phyloP scores from a whole-genome alignment of 1,140 invertebrate species.

The Luehdorfia chinensis region DNA sequence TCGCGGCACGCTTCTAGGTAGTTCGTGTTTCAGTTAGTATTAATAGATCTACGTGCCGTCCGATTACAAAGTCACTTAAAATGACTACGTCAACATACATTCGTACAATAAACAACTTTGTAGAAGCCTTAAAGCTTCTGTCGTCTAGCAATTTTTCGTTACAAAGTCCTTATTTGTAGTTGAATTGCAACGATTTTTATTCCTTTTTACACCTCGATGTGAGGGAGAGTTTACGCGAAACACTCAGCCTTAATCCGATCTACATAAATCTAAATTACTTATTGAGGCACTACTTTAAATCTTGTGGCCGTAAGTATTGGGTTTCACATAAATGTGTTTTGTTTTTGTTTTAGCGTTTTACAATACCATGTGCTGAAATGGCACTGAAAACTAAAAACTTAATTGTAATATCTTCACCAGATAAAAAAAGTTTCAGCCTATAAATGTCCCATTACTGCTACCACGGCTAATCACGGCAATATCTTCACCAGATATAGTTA shows the following conservation, averaged over 20 bases:
- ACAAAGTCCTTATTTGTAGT: conserved; percentile 10
- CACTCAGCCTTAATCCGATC: conserved; percentile 26
- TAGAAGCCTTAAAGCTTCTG: neutral
- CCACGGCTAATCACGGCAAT: too few species aligned
- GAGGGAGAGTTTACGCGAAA: conserved; percentile 16
- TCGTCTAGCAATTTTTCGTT: conserved; percentile 5
- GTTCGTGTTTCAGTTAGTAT: too few species aligned
- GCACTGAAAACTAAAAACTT: too few species aligned
- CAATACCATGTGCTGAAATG: too few species aligned
- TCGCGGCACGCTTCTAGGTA: too few species aligned
- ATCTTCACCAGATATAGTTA: too few species aligned
- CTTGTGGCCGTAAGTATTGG: conserved; percentile 10
- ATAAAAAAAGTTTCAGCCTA: too few species aligned
- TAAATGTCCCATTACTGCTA: too few species aligned
- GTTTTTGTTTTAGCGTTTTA: too few species aligned
- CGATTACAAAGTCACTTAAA: conserved; percentile 11
- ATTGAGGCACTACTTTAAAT: conserved; percentile 18
- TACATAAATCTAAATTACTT: conserved; percentile 28
- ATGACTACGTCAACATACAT: conserved; percentile 2
- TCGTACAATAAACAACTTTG: conserved; percentile 10
- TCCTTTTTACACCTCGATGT: conserved; percentile 14
- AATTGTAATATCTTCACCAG: too few species aligned
- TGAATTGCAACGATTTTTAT: conserved; percentile 7
- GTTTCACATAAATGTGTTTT: conserved; percentile 3
- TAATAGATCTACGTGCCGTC: conserved; percentile 6